Evolutionary conservation across 2,888 invertebrate species (phyloP), one percentile per base, ranked within the genome.

Genomic region (Epistrophella euchroma): DNA sequence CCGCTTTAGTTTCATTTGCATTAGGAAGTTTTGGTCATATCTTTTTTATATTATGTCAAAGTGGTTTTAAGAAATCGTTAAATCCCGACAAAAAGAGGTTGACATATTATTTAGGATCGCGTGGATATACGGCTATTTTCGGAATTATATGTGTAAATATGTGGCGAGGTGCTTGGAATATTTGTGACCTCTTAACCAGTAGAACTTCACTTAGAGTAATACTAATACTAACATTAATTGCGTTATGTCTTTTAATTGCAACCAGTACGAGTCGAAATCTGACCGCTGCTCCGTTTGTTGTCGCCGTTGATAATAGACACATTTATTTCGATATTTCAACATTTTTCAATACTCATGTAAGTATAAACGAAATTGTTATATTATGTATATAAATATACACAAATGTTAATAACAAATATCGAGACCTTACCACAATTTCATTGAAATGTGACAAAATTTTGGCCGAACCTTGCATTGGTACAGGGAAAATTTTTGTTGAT

Each of bases 301-400:
- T 97, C 19, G 94, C 95, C 47, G 95, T 95, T 71, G 98, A 98
- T 91, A 93, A 94, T 70, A 95, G 95, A 73, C 94, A 94, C 71
- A 96, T 96, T 88, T 97, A 97, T 93, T 97, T 97, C 92, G 95
- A 96, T 88, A 96, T 97, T 88, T 95, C 96, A 43, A 97, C 97
- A 62, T 96, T 97, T 95, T 97, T 97, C 91, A 94, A 96, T 91
- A 95, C 95, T 88, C 92, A 95, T 94, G 97, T 97, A 94, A 95
- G 96, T 94, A 90, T n/a, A 7, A 43, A n/a, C 7, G 4, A 32
- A 32, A 32, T 7, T 32, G 32, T 7, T 32, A 32, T 32, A 32
- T 9, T 5, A 28, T 3, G 3, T 25, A 25, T 4, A 25, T 25
- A 25, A 2, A 32, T 5, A 32, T 32, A 32, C 6, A 32, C 1